Base-by-base conservation (phyloP, 2,888 invertebrate species). In the Hemaris fuciformis region DNA sequence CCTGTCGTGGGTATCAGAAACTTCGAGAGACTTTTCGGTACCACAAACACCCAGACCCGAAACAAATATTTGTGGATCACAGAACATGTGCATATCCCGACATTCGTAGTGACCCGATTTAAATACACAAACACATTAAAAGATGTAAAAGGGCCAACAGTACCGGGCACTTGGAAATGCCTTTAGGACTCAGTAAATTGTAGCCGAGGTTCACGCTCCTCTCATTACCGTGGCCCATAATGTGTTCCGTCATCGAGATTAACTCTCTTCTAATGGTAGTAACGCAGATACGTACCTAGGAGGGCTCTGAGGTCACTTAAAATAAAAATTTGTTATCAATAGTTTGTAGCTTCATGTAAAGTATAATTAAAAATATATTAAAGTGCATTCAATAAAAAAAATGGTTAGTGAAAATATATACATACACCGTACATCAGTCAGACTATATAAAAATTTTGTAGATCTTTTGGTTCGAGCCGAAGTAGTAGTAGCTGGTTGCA, bases 161-260 rank as follows among this genome's bases (percentile, higher is more conserved):
- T 34, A 67, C 59, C 64, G 67, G 66, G 64, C 67, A 73, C 65
- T 69, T 67, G 81, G 78, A 79, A 85, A 84, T 79, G 89, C 88
- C 89, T 87, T 82, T 79, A 85, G 88, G 84, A 88, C 81, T 85
- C 82, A 73, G 87, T 84, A 90, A 90, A 89, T 89, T 81, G 87
- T 87, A 83, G 79, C 72, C 75, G 80, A 79, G 77, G 83, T 88
- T 88, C 91, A 91, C 90, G 91, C 85, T 83, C 81, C 77, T 72
- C 87, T 90, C 89, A 90, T 91, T 90, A 90, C 84, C 70, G 74
- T 72, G 67, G 68, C 73, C 71, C 71, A 83, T 87, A 90, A 91
- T 90, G 87, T 87, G 89, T 91, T 91, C 91, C 90, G 91, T 91
- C 91, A 91, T 91, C 89, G 88, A 89, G 88, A 91, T 91, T 91